Percentiles rank a stretch among this genome's conserved stretches.
These are phyloP conservation scores for Pangasianodon gigas DNA, from an alignment of 2,113 vertebrate genomes.

Conservation along the genomic window DNA sequence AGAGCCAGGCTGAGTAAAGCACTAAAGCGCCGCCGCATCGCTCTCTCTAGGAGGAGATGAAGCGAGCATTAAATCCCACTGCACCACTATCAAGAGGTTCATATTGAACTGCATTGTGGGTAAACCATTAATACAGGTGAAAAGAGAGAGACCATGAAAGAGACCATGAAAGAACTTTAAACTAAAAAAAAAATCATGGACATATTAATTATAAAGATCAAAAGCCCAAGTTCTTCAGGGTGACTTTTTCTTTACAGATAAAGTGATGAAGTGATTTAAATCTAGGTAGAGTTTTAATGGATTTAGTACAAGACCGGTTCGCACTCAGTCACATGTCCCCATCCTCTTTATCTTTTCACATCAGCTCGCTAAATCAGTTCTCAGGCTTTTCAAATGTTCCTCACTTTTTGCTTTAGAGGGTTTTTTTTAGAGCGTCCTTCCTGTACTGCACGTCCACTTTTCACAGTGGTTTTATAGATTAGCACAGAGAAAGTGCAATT, in stretches of 20 bases:
- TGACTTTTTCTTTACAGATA: too few relatives aligned
- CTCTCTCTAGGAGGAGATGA: neutral
- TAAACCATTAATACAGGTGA: neutral
- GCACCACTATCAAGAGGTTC: neutral
- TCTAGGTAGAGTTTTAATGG: neutral
- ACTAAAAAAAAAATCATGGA: neutral
- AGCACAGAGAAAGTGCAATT: neutral
- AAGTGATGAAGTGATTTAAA: too few relatives aligned
- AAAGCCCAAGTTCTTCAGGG: neutral
- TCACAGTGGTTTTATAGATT: neutral
- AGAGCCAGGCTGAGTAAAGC: neutral
- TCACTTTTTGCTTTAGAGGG: neutral
- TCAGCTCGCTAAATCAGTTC: neutral
- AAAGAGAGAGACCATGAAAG: neutral
- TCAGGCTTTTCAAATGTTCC: neutral
- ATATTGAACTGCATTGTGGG: neutral
- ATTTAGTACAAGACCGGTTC: neutral
- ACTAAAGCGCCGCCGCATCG: neutral
- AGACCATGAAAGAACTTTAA: neutral
- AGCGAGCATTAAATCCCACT: neutral
- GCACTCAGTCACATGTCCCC: too few relatives aligned
- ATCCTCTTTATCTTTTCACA: neutral
- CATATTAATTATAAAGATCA: neutral
- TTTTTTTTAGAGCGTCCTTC: neutral
- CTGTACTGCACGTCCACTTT: neutral